Conservation (phyloP, 2,888 invertebrate genomes). For the Heteromyza rotundicornis region DNA sequence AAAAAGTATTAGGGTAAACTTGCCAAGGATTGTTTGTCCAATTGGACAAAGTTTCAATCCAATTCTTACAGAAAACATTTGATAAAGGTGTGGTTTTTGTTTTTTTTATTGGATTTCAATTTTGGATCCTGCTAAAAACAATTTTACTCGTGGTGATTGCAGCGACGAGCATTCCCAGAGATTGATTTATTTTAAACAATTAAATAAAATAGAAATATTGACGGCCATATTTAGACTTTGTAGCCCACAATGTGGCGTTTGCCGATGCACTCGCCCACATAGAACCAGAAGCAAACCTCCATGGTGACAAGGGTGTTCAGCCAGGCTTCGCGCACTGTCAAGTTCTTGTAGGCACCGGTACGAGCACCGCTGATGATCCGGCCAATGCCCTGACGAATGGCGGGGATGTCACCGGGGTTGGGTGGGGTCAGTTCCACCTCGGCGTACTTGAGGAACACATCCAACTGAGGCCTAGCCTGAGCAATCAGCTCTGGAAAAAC, state of each 20-base stretch:
- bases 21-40: no score
- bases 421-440: constrained; percentile 95
- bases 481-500: constrained; percentile 70
- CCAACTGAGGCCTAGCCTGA: constrained; percentile 73
- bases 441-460: constrained; percentile 84
- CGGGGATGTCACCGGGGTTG: constrained; percentile 82
- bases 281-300: constrained; percentile 96
- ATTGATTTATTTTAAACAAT: no score
- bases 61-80: no score
- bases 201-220: no score
- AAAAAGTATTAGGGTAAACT: no score
- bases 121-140: no score
- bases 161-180: no score
- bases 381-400: constrained; percentile 77
- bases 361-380: constrained; percentile 75
- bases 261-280: constrained; percentile 95
- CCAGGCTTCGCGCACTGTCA: constrained; percentile 86
- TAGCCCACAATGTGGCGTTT: constrained; percentile 90
- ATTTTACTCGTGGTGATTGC: no score
- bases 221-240: constrained; percentile 69
- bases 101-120: no score
- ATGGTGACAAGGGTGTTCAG: constrained; percentile 88
- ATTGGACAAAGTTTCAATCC: no score
- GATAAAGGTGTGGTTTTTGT: no score
- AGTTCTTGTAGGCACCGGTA: constrained; percentile 81